phyloP scores from a whole-genome alignment of 2,113 vertebrate species.

The Copsychus sechellarum region DNA sequence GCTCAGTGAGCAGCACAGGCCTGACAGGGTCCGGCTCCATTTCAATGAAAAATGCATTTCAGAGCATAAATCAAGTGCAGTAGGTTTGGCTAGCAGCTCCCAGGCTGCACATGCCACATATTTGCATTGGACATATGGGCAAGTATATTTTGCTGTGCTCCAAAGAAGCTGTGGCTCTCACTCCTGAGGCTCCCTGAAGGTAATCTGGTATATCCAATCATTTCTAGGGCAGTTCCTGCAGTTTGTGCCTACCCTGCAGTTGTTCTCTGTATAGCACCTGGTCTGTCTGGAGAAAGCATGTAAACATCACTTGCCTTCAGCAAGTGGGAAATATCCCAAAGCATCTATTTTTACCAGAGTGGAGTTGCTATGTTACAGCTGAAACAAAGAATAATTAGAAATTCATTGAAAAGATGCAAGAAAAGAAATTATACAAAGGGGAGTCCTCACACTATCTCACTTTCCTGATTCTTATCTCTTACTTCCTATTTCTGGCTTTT shows the following conservation, averaged over 20 bases:
- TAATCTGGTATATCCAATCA: background rate
- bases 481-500: slow-evolving; percentile 65
- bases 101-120: background rate
- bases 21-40: background rate
- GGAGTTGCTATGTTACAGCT: background rate
- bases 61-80: background rate
- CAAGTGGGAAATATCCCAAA: slow-evolving; percentile 38
- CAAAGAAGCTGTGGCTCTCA: background rate
- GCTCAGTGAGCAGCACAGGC: background rate
- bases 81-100: background rate
- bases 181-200: background rate
- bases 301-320: slow-evolving; percentile 6
- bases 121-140: background rate
- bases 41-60: background rate
- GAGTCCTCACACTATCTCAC: slow-evolving; percentile 43
- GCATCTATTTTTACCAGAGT: slow-evolving; percentile 52
- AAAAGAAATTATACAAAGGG: slow-evolving; percentile 60
- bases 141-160: background rate
- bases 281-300: slow-evolving; percentile 8
- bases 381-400: slow-evolving; percentile 65
- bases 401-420: slow-evolving; percentile 65
- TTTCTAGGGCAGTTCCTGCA: background rate
- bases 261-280: background rate
- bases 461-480: slow-evolving; percentile 63
- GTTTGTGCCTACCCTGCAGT: background rate